Evolutionary conservation across 2,888 invertebrate genomes (phyloP).

Genomic region (Erynnis tages): DNA sequence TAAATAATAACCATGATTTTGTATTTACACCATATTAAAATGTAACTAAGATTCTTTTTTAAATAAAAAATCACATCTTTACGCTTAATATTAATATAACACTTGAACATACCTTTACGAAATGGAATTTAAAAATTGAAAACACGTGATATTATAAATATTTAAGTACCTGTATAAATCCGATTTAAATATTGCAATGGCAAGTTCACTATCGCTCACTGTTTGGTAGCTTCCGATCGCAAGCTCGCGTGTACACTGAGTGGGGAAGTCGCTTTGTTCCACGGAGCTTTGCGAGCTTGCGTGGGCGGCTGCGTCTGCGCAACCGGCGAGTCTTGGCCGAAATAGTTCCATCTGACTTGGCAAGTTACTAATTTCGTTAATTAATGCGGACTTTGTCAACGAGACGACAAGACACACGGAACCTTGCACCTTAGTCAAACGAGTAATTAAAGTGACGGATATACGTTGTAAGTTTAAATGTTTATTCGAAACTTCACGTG

Average conservation of each 20-base stretch:
- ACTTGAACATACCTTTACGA: neutral
- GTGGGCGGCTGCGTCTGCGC: slow-evolving; percentile 66
- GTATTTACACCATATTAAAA: too few relatives aligned
- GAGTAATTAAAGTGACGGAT: slow-evolving; percentile 9
- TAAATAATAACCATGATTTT: too few relatives aligned
- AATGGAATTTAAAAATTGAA: too few relatives aligned
- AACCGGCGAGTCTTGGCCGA: slow-evolving; percentile 48
- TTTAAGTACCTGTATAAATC: slow-evolving; percentile 11
- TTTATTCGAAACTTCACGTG: too few relatives aligned
- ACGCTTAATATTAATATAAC: too few relatives aligned
- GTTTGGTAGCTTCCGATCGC: slow-evolving; percentile 49
- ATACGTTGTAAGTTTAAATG: slow-evolving; percentile 3
- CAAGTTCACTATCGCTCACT: slow-evolving; percentile 16
- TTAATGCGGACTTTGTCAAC: slow-evolving; percentile 48
- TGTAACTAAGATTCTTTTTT: too few relatives aligned
- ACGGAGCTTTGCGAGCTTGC: slow-evolving; percentile 65
- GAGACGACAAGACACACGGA: slow-evolving; percentile 22
- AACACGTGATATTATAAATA: neutral
- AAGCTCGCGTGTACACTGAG: slow-evolving; percentile 70
- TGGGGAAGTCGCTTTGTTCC: slow-evolving; percentile 49
- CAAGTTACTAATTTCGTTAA: slow-evolving; percentile 56
- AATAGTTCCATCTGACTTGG: slow-evolving; percentile 66
- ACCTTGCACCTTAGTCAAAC: slow-evolving; percentile 11
- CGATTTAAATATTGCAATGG: slow-evolving; percentile 6
- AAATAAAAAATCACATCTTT: neutral